phyloP scores from a whole-genome alignment of 2,888 invertebrate species.

The Tuberolachnus salignus region DNA sequence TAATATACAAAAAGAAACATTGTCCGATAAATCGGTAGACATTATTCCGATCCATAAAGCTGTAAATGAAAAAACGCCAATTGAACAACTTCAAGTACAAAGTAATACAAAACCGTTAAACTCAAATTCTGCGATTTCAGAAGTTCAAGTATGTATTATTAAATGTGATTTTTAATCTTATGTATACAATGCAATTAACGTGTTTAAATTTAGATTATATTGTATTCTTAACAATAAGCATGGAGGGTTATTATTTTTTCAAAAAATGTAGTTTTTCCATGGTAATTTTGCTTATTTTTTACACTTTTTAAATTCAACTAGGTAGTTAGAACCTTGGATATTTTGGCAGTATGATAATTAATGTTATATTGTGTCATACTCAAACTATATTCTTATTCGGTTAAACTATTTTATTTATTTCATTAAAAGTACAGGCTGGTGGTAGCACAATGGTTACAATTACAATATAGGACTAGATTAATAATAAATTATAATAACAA shows the following conservation, averaged over 20 bases:
- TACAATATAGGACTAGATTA: too few species aligned
- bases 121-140: not conserved
- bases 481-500: too few species aligned
- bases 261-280: not conserved
- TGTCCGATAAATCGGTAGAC: not conserved
- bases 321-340: too few species aligned
- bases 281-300: not conserved
- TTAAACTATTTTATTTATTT: too few species aligned
- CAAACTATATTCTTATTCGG: too few species aligned
- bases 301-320: too few species aligned
- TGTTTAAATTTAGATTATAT: not conserved
- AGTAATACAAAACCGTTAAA: not conserved
- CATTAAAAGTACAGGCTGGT: too few species aligned
- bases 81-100: not conserved
- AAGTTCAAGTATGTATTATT: conserved; percentile 24
- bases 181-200: not conserved
- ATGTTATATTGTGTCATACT: too few species aligned
- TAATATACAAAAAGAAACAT: not conserved
- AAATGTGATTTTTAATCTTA: not conserved
- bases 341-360: too few species aligned
- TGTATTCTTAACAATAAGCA: not conserved
- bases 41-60: not conserved
- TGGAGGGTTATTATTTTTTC: not conserved
- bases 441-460: too few species aligned
- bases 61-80: not conserved